phyloP scores from a whole-genome alignment of 53 echinoderm and acorn worm species.

The Crossaster papposus region DNA sequence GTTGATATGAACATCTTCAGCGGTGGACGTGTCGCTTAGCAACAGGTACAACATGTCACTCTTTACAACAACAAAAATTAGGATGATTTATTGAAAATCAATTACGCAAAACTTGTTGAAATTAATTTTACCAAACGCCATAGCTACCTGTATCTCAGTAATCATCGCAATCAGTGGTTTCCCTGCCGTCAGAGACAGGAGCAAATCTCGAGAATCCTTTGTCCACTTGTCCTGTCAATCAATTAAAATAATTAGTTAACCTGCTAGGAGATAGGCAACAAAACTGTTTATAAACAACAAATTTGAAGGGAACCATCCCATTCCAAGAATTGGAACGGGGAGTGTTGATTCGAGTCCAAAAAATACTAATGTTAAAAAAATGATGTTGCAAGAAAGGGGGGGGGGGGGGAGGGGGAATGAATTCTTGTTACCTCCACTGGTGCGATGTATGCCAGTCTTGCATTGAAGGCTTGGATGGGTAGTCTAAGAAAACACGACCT shows the following conservation, averaged over 20 bases:
- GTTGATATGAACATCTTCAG: conserved; percentile 88
- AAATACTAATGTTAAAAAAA: not conserved
- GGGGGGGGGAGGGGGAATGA: not conserved
- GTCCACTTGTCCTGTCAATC: conserved; percentile 84
- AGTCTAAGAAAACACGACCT: conserved; percentile 86
- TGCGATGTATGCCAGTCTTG: conserved; percentile 75
- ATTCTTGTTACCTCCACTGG: conserved; percentile 71
- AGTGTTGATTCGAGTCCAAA: not conserved
- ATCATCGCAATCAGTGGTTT: conserved; percentile 82
- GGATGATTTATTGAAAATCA: not conserved
- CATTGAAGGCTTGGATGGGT: conserved; percentile 80
- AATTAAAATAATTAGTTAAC: not conserved
- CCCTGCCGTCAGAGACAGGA: conserved; percentile 73
- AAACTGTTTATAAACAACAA: no score
- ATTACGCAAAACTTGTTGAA: not conserved
- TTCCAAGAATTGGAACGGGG: not conserved
- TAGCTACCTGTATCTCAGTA: conserved; percentile 77
- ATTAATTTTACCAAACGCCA: no score
- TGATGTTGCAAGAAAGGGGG: not conserved
- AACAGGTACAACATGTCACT: conserved; percentile 67
- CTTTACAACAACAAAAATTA: conserved; percentile 31
- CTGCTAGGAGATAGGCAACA: not conserved
- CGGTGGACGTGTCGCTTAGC: conserved; percentile 84
- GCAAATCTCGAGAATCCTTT: conserved; percentile 56
- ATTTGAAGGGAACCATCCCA: no score